These are phyloP conservation scores for Pseudolaguvia tuberculata DNA, from an alignment of 2,113 vertebrate genomes.

Conservation along the genomic window DNA sequence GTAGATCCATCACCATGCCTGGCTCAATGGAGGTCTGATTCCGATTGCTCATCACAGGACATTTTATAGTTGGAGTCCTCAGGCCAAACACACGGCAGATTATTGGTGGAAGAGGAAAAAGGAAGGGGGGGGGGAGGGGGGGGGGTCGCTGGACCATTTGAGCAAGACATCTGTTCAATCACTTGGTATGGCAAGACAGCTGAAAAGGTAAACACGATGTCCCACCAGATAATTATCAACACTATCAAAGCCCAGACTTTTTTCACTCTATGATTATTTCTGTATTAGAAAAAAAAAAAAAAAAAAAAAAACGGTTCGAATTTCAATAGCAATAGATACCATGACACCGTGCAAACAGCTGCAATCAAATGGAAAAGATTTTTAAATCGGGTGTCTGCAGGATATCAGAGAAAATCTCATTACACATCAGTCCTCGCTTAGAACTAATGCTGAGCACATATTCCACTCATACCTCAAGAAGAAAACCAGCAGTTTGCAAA, in stretches of 20 bases:
- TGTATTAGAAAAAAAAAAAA: background rate
- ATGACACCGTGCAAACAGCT: too few species aligned
- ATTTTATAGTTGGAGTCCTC: slow-evolving; percentile 17
- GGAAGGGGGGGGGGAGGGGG: too few species aligned
- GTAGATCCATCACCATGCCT: slow-evolving; percentile 26
- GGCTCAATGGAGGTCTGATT: background rate
- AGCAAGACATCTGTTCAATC: background rate
- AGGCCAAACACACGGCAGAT: slow-evolving; percentile 10
- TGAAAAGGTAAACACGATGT: background rate
- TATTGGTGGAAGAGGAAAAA: background rate
- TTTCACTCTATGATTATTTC: background rate
- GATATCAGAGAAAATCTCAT: background rate
- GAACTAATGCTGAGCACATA: background rate
- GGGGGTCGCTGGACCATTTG: background rate
- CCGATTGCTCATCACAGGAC: slow-evolving; percentile 7
- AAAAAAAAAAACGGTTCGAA: too few species aligned
- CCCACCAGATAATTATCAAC: background rate
- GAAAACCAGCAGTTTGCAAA: background rate
- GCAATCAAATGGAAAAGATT: background rate
- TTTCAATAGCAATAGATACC: background rate
- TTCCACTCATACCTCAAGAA: background rate
- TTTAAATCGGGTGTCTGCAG: background rate
- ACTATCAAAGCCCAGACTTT: background rate
- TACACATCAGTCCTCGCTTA: background rate
- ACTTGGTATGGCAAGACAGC: background rate